Base-by-base conservation (phyloP, 2,888 invertebrate species). In the Torymus tubicola region DNA sequence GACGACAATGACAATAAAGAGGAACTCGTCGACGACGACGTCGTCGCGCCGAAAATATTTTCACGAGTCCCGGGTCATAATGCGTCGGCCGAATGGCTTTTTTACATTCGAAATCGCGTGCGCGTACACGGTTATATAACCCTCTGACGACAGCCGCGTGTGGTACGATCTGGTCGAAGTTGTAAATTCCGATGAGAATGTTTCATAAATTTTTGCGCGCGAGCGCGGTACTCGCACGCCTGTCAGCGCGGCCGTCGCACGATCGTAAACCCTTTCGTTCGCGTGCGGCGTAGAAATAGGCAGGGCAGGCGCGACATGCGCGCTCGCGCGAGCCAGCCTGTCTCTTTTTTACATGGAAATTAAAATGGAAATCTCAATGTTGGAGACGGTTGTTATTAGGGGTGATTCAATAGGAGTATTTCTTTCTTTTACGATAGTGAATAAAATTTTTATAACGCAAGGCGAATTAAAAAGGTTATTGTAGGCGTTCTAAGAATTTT, bases 141-240 rank as follows among this genome's bases (percentile, higher is more conserved):
- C 63, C 72, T 1, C 52, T 10, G 69, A 65, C 31, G 31, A 31
- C 31, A 31, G 67, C 14, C 52, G 68, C 24, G 58, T 21, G 52
- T 60, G 52, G 52, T 14, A 14, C 50, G 71, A 63, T 61, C 53
- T 55, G 58, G n/a, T 71, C 65, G 55, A 42, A 65, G 61, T 73
- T 42, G 52, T 78, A 78, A 78, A 78, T 78, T 68, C 16, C 67
- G 18, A 57, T 68, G 55, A 42, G 57, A 68, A 63, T 52, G 67
- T 78, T 74, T 78, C 72, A 78, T 78, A 78, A 24, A 73, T 78
- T 78, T 78, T 73, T 78, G 61, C 50, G 18, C 31, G 31, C 31
- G 2, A 10, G 18, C 14, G 18, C 24, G 42, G 50, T 14, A 14
- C 18, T 42, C 64, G 53, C 55, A 31, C 31, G 31, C 31, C 31